A percentile compares a stretch with the other conserved stretches of the same genome.
Conservation (phyloP, 1,140 invertebrate species). For the Vanessa tameamea region DNA sequence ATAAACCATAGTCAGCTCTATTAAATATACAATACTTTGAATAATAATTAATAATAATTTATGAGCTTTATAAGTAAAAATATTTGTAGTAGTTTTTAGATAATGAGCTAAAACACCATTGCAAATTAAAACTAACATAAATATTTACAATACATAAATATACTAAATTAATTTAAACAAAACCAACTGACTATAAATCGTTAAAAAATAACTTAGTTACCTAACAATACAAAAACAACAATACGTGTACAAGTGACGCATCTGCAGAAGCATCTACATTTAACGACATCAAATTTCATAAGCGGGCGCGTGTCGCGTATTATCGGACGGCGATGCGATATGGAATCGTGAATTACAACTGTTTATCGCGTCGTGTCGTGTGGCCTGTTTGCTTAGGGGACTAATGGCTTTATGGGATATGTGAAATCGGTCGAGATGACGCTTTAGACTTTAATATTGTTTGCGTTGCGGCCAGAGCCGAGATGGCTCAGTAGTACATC, state of each 20-base stretch:
- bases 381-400: slow-evolving; percentile 53
- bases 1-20: too few relatives aligned
- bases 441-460: slow-evolving; percentile 36
- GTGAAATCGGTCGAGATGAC: slow-evolving; percentile 51
- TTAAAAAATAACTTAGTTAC: too few relatives aligned
- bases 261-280: slow-evolving; percentile 42
- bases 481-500: too few relatives aligned
- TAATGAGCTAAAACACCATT: too few relatives aligned
- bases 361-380: slow-evolving; percentile 71
- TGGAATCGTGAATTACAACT: slow-evolving; percentile 72
- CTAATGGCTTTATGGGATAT: slow-evolving; percentile 69
- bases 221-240: not conserved
- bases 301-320: slow-evolving; percentile 72
- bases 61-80: too few relatives aligned
- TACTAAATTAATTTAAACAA: too few relatives aligned
- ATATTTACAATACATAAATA: too few relatives aligned
- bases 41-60: too few relatives aligned
- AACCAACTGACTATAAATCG: too few relatives aligned
- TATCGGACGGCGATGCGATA: slow-evolving; percentile 68
- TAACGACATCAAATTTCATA: slow-evolving; percentile 70
- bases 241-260: slow-evolving; percentile 13
- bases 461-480: slow-evolving; percentile 23
- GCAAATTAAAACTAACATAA: too few relatives aligned
- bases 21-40: too few relatives aligned
- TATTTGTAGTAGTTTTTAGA: too few relatives aligned